Conservation (phyloP, 2,113 vertebrate species). For the Athene cunicularia region DNA sequence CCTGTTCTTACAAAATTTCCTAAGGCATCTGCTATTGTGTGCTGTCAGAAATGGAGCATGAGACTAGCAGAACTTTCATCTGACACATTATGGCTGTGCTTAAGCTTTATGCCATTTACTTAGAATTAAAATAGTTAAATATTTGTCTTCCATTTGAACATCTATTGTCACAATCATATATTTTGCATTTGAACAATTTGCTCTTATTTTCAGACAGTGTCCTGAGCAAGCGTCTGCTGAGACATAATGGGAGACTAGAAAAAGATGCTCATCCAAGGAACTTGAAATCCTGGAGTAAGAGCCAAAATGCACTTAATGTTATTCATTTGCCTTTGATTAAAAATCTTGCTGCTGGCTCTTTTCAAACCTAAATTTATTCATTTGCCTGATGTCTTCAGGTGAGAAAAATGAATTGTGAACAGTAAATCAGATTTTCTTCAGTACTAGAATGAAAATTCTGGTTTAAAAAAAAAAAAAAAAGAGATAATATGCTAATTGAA, state of each 20-base stretch:
- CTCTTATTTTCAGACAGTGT: neutral
- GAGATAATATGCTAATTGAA: neutral
- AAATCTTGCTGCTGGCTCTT: neutral
- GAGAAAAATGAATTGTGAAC: neutral
- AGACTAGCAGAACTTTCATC: neutral
- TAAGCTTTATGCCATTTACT: neutral
- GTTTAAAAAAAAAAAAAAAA: neutral
- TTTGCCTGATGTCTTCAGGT: neutral
- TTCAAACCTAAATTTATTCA: neutral
- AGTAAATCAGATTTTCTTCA: neutral
- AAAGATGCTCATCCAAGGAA: neutral
- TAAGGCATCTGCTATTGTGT: neutral
- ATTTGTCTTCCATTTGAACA: neutral
- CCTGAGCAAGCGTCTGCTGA: neutral
- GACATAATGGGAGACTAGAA: neutral
- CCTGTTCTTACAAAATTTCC: neutral
- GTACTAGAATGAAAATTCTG: neutral
- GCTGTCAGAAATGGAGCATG: neutral
- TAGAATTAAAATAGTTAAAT: neutral
- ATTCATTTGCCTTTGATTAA: neutral
- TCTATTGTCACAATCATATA: neutral
- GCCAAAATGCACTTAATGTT: neutral
- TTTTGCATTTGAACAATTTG: neutral
- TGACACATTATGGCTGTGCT: neutral
- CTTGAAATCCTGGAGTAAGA: neutral